phyloP scores from a whole-genome alignment of 2,888 invertebrate genomes.

The Apoderus coryli region DNA sequence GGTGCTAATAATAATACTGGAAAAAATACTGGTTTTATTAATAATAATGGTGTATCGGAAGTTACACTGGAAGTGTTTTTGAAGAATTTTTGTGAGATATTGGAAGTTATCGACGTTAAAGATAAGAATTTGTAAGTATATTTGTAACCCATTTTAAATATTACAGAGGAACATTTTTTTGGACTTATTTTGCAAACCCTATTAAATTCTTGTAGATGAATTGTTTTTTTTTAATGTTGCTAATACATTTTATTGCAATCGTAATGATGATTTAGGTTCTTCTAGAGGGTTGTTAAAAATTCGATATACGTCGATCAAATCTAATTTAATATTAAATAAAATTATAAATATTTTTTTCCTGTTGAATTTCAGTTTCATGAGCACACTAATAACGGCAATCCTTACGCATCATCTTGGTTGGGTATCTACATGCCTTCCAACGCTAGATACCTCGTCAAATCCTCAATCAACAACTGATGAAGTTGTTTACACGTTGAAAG shows the following conservation, averaged over 20 bases:
- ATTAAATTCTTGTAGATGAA: too few species aligned
- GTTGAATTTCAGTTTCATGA: conserved; percentile 77
- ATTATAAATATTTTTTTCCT: conserved; percentile 15
- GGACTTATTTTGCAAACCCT: too few species aligned
- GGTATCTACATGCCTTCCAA: conserved; percentile 58
- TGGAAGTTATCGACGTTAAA: conserved; percentile 65
- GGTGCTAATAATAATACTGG: conserved; percentile 11
- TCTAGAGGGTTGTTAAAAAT: too few species aligned
- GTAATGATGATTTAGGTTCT: too few species aligned
- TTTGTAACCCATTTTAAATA: too few species aligned
- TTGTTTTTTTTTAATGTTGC: conserved; percentile 3
- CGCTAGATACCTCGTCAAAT: conserved; percentile 5
- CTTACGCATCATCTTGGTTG: conserved; percentile 84
- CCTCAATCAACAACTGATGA: conserved; percentile 27
- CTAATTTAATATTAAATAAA: conserved; percentile 1
- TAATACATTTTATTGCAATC: too few species aligned
- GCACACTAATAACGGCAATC: conserved; percentile 75
- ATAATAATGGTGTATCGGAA: conserved; percentile 2
- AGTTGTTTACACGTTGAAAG: conserved; percentile 40
- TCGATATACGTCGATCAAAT: too few species aligned
- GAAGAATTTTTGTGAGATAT: conserved; percentile 46
- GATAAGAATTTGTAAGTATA: conserved; percentile 85
- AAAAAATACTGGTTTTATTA: not conserved
- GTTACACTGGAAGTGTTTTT: conserved; percentile 34
- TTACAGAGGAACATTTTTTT: too few species aligned